These are phyloP conservation scores for Graptemys geographica DNA, from an alignment of 2,797 vertebrate species.

Conservation along the genomic window DNA sequence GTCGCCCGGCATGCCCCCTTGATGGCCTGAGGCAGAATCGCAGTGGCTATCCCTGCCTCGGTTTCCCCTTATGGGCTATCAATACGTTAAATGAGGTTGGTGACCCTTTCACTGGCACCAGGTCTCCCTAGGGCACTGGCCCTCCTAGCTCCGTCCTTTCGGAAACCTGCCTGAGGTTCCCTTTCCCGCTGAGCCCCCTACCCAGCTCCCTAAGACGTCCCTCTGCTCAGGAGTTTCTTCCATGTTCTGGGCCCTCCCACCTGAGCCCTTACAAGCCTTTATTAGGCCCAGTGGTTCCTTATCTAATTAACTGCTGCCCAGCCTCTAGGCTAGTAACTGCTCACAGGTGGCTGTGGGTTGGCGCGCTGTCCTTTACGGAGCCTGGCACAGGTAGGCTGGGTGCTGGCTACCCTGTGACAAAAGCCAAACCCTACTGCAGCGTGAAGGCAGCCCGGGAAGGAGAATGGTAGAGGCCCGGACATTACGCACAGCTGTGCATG, in stretches of 20 bases:
- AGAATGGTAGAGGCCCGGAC: conserved; percentile 28
- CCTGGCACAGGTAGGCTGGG: accelerated
- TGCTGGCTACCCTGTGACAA: accelerated
- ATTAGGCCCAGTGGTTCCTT: no score
- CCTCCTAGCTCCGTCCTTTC: neutral
- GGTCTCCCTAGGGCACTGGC: neutral
- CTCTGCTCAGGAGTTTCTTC: neutral
- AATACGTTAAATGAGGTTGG: neutral
- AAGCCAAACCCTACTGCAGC: neutral
- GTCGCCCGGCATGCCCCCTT: no score
- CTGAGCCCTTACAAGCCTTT: neutral
- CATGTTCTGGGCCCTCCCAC: neutral
- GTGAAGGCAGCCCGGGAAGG: conserved; percentile 18
- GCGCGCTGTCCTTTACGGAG: accelerated
- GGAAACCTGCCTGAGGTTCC: neutral
- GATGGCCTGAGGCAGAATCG: neutral
- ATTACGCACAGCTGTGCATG: conserved; percentile 64
- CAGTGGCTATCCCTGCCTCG: neutral
- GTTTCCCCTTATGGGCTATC: neutral
- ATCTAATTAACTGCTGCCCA: no score
- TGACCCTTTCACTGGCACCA: neutral
- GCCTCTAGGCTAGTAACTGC: no score
- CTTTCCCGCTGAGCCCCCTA: neutral
- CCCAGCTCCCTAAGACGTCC: neutral
- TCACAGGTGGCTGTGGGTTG: no score